Base-by-base conservation (phyloP, 2,797 vertebrate genomes). In the Thalassophryne amazonica region DNA sequence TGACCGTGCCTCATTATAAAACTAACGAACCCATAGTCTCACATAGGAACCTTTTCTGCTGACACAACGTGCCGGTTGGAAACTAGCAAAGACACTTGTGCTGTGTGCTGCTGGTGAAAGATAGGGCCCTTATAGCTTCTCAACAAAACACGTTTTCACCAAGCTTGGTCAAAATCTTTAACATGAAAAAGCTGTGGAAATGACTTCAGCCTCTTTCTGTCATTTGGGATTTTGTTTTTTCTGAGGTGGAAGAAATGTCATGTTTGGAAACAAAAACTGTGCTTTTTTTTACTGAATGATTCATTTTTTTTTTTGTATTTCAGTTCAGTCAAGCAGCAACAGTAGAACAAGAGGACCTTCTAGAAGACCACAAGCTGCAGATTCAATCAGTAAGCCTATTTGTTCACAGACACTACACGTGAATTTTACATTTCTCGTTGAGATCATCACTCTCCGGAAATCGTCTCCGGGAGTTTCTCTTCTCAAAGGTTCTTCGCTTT, bases 311-410 rank as follows among this genome's bases (percentile, higher is more conserved):
- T 42, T 10, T 53, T 55, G n/a, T 49, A 7, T 62, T 74, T 37
- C 64, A 92, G 91, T 92, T 17, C 84, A 92, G 50, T 86, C 89
- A 0, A 80, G 76, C 25, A 63, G 78, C 14, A 27, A 32, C 45
- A n/a, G n/a, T n/a, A n/a, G n/a, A n/a, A 28, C 24, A 1, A 70
- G 78, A 55, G 82, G 41, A 56, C 3, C 68, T 2, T 12, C 75
- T 29, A 81, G 50, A 32, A 90, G 60, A 66, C 78, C 86, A 4
- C 62, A 62, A 6, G 3, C 72, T 28, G 63, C 85, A 23, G 73
- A 80, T 4, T 54, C 77, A 69, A 32, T 81, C 76, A 88, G 91
- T 92, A 72, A 91, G 91, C 90, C n/a, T 12, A 31, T 27, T 29
- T 7, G 1, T 14, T 52, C 10, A 31, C 34, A 37, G 4, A 11